phyloP scores from a whole-genome alignment of 2,888 invertebrate genomes.

The Exocentrus adspersus region DNA sequence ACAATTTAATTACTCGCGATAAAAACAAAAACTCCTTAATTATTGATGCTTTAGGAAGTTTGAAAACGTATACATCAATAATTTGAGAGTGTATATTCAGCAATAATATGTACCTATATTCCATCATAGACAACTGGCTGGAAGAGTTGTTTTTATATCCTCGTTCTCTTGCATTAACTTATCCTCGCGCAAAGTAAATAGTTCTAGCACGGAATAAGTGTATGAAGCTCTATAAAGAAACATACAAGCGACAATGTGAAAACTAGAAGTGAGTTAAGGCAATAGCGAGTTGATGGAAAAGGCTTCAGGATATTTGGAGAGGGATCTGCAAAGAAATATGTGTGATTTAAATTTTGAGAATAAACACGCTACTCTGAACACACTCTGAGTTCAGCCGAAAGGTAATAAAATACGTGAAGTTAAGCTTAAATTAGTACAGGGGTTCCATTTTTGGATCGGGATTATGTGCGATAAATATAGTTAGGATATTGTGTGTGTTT shows the following conservation, averaged over 20 bases:
- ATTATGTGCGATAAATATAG: no score
- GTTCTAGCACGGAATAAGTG: neutral
- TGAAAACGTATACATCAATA: no score
- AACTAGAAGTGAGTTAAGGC: neutral
- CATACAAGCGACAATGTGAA: neutral
- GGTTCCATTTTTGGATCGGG: no score
- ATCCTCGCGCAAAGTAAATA: neutral
- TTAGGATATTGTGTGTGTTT: no score
- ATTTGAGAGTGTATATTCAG: no score
- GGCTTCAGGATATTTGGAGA: slow-evolving; percentile 1
- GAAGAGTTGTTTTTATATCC: neutral
- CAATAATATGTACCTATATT: no score
- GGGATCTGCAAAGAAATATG: slow-evolving; percentile 10
- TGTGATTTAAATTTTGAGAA: slow-evolving; percentile 11
- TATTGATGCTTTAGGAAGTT: no score
- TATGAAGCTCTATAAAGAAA: neutral
- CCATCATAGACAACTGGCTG: no score
- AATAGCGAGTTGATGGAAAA: neutral
- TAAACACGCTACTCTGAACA: slow-evolving; percentile 4
- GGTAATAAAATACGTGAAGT: neutral
- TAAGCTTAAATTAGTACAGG: neutral
- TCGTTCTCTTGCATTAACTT: no score
- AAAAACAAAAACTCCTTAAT: no score
- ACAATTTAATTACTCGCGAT: no score
- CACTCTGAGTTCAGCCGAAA: neutral